These are phyloP conservation scores for Hyperopisus bebe DNA, from an alignment of 2,113 vertebrate species.

Conservation along the genomic window DNA sequence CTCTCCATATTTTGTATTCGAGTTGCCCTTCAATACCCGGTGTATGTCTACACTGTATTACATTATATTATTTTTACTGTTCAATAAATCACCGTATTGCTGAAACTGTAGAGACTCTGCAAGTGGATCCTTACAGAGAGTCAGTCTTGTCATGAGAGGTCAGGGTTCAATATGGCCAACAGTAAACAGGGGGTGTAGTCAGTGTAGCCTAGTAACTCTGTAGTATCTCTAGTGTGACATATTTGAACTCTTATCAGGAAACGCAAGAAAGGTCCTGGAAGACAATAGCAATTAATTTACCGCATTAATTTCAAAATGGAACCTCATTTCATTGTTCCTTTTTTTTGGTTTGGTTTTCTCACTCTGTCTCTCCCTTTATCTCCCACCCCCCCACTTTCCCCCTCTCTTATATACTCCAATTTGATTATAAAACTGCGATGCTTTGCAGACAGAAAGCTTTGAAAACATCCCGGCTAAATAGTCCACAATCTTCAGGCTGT, in stretches of 20 bases:
- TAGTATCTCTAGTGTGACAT: not conserved
- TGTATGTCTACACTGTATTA: too few relatives aligned
- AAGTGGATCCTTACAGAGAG: too few relatives aligned
- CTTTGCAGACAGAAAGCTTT: not conserved
- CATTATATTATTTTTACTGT: too few relatives aligned
- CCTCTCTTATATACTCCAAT: not conserved
- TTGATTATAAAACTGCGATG: not conserved
- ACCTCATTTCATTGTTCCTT: not conserved
- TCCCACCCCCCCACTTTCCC: not conserved
- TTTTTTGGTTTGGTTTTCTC: not conserved
- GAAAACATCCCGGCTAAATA: slow-evolving; percentile 5
- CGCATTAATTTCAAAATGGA: not conserved
- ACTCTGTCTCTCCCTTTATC: not conserved
- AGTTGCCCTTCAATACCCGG: too few relatives aligned
- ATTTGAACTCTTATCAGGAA: not conserved
- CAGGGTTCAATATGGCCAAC: not conserved
- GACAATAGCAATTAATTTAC: not conserved
- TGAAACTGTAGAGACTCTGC: too few relatives aligned
- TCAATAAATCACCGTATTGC: too few relatives aligned
- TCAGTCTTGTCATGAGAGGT: not conserved
- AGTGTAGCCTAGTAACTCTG: not conserved
- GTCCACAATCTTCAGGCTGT: not conserved
- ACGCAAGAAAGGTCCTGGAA: not conserved
- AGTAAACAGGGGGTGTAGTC: not conserved
- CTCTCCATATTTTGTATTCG: too few relatives aligned